phyloP scores from a whole-genome alignment of 1,140 invertebrate genomes.

The Drosophila bipectinata region DNA sequence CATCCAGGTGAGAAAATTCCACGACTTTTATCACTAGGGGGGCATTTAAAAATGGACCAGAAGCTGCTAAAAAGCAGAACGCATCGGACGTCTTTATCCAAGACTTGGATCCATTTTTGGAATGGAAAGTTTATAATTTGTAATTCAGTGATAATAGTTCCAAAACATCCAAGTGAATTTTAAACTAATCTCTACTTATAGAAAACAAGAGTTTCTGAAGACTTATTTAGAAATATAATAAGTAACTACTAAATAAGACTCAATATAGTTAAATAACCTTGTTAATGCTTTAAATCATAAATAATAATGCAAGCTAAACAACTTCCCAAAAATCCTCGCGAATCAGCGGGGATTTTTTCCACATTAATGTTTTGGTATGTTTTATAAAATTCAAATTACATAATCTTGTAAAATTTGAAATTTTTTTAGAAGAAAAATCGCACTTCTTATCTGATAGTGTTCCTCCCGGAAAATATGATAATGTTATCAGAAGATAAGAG shows the following conservation, averaged over 20 bases:
- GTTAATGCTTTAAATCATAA: background rate
- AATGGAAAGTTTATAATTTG: slow-evolving; percentile 8
- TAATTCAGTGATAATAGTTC: background rate
- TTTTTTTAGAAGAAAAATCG: background rate
- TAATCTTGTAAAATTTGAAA: background rate
- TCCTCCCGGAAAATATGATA: background rate
- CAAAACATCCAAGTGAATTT: background rate
- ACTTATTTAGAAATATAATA: too few species aligned
- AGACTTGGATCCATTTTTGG: too few species aligned
- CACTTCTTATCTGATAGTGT: background rate
- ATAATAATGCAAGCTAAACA: slow-evolving; percentile 50
- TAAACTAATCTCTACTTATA: background rate
- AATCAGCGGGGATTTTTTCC: slow-evolving; percentile 62
- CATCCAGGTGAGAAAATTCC: slow-evolving; percentile 35
- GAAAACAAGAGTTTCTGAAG: background rate
- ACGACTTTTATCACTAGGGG: slow-evolving; percentile 27
- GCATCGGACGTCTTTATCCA: slow-evolving; percentile 22
- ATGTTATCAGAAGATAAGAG: slow-evolving; percentile 23
- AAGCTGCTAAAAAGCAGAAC: slow-evolving; percentile 20
- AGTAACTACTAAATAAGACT: too few species aligned
- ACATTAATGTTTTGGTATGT: slow-evolving; percentile 67
- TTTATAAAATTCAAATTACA: background rate
- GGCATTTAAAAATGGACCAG: slow-evolving; percentile 25
- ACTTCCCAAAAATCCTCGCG: slow-evolving; percentile 61
- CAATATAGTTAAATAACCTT: background rate